Conservation (phyloP, 1,140 invertebrate genomes). For the Drosophila busckii region DNA sequence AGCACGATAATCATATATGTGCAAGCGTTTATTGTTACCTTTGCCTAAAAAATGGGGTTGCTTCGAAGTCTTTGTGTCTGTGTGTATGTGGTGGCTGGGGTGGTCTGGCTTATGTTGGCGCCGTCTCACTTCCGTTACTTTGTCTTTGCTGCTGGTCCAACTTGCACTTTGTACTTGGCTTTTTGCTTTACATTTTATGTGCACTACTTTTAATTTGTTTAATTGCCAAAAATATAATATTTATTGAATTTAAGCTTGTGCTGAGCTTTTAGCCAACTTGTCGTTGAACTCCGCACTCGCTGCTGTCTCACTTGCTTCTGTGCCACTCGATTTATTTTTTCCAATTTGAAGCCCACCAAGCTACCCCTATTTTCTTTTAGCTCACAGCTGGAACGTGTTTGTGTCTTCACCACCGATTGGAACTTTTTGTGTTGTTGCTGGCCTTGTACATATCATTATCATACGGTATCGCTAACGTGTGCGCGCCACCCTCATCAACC, state of each 20-base stretch:
- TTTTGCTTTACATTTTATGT: conserved; percentile 1
- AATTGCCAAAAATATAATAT: no score
- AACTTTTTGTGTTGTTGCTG: conserved; percentile 16
- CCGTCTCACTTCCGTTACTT: conserved; percentile 1
- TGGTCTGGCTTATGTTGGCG: neutral
- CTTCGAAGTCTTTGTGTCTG: neutral
- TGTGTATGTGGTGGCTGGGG: neutral
- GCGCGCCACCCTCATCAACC: conserved; percentile 38
- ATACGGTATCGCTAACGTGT: conserved; percentile 61
- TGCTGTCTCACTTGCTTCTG: conserved; percentile 39
- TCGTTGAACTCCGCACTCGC: conserved; percentile 42
- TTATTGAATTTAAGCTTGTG: no score
- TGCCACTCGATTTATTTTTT: conserved; percentile 36
- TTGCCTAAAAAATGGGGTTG: conserved; percentile 28
- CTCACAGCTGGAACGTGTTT: conserved; percentile 41
- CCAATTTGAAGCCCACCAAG: conserved; percentile 58
- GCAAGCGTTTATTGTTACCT: conserved; percentile 22
- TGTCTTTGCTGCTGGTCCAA: no score
- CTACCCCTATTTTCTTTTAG: conserved; percentile 59
- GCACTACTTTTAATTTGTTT: neutral
- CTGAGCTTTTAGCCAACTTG: neutral
- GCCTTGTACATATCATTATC: conserved; percentile 61
- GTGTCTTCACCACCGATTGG: conserved; percentile 61
- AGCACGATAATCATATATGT: conserved; percentile 78
- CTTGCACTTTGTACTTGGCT: no score